Conservation (phyloP, 1,140 invertebrate species). For the Trichoplusia ni region DNA sequence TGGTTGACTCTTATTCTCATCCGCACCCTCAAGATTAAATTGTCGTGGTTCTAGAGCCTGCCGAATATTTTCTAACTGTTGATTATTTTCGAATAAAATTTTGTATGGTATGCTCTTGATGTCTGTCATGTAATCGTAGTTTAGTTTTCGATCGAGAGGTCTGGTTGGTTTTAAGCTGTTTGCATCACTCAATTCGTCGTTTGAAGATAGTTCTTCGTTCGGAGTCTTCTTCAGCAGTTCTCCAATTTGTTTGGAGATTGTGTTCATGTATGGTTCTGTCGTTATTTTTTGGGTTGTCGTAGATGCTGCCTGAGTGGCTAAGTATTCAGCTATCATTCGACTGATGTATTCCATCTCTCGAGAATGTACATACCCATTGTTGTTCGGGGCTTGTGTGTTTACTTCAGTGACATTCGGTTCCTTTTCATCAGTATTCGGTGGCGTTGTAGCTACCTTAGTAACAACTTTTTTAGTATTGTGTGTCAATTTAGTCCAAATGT, state of each 20-base stretch:
- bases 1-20: neutral
- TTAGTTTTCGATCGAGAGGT: too few relatives aligned
- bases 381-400: neutral
- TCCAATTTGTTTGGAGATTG: neutral
- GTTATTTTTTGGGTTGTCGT: neutral
- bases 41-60: too few relatives aligned
- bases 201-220: neutral
- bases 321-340: conserved; percentile 27
- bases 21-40: too few relatives aligned
- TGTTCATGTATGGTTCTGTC: neutral
- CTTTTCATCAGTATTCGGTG: neutral
- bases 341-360: conserved; percentile 25
- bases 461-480: neutral
- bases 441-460: neutral
- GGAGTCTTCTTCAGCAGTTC: neutral
- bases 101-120: too few relatives aligned
- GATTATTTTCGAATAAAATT: too few relatives aligned
- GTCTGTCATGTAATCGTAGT: too few relatives aligned
- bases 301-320: conserved; percentile 8
- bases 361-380: neutral
- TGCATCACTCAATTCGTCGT: too few relatives aligned
- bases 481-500: conserved; percentile 38
- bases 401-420: neutral
- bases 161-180: too few relatives aligned
- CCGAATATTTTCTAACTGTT: too few relatives aligned